Conservation (phyloP, 2,888 invertebrate genomes). For the Lacanobia wlatinum region DNA sequence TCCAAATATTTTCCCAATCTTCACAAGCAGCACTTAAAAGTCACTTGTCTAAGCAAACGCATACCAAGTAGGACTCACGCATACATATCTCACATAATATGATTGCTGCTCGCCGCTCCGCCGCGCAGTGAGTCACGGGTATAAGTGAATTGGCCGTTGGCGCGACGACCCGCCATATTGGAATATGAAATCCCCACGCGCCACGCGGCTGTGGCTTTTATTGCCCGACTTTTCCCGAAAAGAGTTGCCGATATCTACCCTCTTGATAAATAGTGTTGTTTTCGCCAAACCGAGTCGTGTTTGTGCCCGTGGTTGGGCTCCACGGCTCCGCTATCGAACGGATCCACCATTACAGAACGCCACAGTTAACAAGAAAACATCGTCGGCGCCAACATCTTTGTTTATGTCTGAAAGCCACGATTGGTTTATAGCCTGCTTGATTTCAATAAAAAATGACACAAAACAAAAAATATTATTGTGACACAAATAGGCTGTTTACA, state of each 20-base stretch:
- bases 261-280: conserved; percentile 90
- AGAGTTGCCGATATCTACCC: conserved; percentile 83
- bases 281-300: conserved; percentile 85
- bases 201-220: conserved; percentile 83
- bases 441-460: conserved; percentile 67
- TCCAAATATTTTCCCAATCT: conserved; percentile 39
- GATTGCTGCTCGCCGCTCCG: conserved; percentile 67
- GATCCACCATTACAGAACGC: conserved; percentile 65
- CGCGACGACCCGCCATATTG: conserved; percentile 83
- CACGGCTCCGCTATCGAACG: conserved; percentile 65
- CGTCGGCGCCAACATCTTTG: conserved; percentile 77
- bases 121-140: conserved; percentile 75
- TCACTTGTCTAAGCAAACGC: conserved; percentile 59
- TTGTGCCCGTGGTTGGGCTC: conserved; percentile 76
- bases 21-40: conserved; percentile 53
- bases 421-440: conserved; percentile 68
- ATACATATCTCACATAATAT: conserved; percentile 61
- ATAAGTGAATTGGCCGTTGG: conserved; percentile 85
- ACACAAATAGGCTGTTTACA: conserved; percentile 51
- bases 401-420: conserved; percentile 75
- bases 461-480: conserved; percentile 60
- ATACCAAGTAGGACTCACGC: conserved; percentile 46
- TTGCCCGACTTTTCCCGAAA: conserved; percentile 81
- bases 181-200: conserved; percentile 83
- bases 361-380: conserved; percentile 74